These are phyloP conservation scores for Eupsilia transversa DNA, from an alignment of 2,888 invertebrate genomes.

Conservation along the genomic window DNA sequence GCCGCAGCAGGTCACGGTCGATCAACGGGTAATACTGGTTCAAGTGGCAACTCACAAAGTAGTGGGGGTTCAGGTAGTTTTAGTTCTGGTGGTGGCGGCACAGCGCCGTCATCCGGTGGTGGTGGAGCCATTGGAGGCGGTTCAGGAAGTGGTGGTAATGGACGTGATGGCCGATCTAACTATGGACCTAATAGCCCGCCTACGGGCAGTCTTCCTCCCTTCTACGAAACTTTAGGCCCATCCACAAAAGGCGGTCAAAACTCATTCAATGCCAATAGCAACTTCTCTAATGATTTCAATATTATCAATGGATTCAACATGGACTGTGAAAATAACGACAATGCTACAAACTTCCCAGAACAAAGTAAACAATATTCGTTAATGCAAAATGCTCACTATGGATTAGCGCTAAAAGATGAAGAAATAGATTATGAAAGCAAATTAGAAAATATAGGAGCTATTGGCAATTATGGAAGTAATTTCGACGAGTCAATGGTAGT, in stretches of 20 bases:
- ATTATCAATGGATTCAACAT: conserved; percentile 93
- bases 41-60: conserved; percentile 89
- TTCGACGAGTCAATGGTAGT: conserved; percentile 96
- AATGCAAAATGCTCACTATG: conserved; percentile 95
- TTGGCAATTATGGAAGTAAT: conserved; percentile 91
- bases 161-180: conserved; percentile 95
- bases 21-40: conserved; percentile 91
- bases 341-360: conserved; percentile 86
- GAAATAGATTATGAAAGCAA: conserved; percentile 95
- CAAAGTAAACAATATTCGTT: conserved; percentile 94
- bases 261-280: conserved; percentile 92
- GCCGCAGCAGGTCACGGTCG: conserved; percentile 96
- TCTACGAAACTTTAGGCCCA: conserved; percentile 94
- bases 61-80: conserved; percentile 88
- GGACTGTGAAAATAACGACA: conserved; percentile 94
- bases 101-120: conserved; percentile 91
- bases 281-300: conserved; percentile 92
- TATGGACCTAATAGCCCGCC: conserved; percentile 97
- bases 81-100: conserved; percentile 89
- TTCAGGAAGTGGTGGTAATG: conserved; percentile 94
- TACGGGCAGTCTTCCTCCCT: conserved; percentile 96
- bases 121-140: conserved; percentile 92
- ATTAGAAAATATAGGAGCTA: conserved; percentile 92
- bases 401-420: conserved; percentile 95
- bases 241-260: conserved; percentile 94